Percentiles rank a stretch among this genome's conserved stretches.
These are phyloP conservation scores for Serilophus lunatus DNA, from an alignment of 2,113 vertebrate species.

Conservation along the genomic window DNA sequence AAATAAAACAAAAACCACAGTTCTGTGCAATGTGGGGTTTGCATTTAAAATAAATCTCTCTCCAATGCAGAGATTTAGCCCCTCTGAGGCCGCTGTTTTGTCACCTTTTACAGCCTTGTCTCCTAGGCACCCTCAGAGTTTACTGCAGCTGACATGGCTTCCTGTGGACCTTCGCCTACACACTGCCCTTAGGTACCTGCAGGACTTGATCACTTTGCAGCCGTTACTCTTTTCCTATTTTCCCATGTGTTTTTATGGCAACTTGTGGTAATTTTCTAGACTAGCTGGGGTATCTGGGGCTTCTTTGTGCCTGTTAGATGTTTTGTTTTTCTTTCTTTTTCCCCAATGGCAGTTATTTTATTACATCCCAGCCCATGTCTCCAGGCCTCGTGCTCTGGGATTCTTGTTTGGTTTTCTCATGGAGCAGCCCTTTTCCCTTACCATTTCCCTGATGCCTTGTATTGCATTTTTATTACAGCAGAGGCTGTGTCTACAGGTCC, in stretches of 20 bases:
- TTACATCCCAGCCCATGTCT: slow-evolving; percentile 51
- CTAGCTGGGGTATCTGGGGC: slow-evolving; percentile 33
- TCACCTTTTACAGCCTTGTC: slow-evolving; percentile 38
- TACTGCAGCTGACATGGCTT: slow-evolving; percentile 42
- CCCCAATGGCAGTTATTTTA: slow-evolving; percentile 63
- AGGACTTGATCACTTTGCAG: slow-evolving; percentile 7
- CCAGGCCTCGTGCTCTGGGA: slow-evolving; percentile 59
- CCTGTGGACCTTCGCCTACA: slow-evolving; percentile 5
- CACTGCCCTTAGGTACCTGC: slow-evolving; percentile 24
- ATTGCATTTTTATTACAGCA: slow-evolving; percentile 71
- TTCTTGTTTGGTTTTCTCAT: slow-evolving; percentile 71
- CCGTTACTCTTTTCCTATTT: slow-evolving; percentile 45
- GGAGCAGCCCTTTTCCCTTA: slow-evolving; percentile 57
- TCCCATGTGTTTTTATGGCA: slow-evolving; percentile 61
- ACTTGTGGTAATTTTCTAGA: slow-evolving; percentile 50
- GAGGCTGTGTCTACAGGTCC: slow-evolving; percentile 55
- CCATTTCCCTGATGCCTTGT: slow-evolving; percentile 72
- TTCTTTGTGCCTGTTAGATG: slow-evolving; percentile 54
- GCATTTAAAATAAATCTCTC: neutral
- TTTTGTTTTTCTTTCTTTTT: slow-evolving; percentile 59
- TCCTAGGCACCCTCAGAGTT: slow-evolving; percentile 40
- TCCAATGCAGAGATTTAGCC: neutral
- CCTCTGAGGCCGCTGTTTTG: neutral
- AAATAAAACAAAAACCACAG: neutral
- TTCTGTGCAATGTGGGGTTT: neutral